These are phyloP conservation scores for Laodelphax striatellus DNA, from an alignment of 1,140 invertebrate species.

Conservation along the genomic window DNA sequence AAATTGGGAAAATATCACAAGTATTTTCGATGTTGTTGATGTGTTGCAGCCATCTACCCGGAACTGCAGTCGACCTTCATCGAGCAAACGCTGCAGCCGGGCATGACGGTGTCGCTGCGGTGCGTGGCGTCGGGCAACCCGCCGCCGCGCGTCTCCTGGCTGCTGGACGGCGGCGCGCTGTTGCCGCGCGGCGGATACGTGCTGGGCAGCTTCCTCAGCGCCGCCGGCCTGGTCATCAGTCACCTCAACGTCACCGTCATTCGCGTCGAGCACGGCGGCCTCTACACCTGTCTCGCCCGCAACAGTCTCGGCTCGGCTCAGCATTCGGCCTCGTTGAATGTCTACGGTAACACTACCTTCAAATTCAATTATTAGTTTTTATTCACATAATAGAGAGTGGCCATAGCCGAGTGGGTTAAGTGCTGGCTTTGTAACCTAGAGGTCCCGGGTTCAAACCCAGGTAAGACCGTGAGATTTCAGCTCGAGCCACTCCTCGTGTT, in stretches of 20 bases:
- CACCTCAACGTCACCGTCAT: constrained; percentile 76
- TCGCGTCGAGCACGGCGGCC: constrained; percentile 63
- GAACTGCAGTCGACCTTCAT: constrained; percentile 72
- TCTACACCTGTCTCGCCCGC: constrained; percentile 67
- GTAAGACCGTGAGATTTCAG: too few relatives aligned
- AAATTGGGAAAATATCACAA: too few relatives aligned
- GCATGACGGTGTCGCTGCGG: constrained; percentile 64
- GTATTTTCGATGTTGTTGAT: not conserved
- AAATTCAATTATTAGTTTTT: too few relatives aligned
- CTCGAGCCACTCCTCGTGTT: too few relatives aligned
- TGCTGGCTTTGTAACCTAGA: too few relatives aligned
- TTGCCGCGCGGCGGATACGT: constrained; percentile 32
- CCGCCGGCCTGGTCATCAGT: constrained; percentile 63
- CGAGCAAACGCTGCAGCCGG: constrained; percentile 66
- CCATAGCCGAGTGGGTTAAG: too few relatives aligned
- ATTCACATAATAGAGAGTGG: too few relatives aligned
- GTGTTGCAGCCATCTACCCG: constrained; percentile 56
- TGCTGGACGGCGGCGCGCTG: constrained; percentile 53
- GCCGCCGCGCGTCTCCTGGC: constrained; percentile 71
- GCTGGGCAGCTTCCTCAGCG: constrained; percentile 25
- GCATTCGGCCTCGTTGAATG: constrained; percentile 67
- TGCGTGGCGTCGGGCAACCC: constrained; percentile 78
- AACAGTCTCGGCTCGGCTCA: constrained; percentile 61
- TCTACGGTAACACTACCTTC: too few relatives aligned
- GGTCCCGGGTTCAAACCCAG: too few relatives aligned